phyloP scores from a whole-genome alignment of 2,797 vertebrate genomes.

The Sebastes diaconus region DNA sequence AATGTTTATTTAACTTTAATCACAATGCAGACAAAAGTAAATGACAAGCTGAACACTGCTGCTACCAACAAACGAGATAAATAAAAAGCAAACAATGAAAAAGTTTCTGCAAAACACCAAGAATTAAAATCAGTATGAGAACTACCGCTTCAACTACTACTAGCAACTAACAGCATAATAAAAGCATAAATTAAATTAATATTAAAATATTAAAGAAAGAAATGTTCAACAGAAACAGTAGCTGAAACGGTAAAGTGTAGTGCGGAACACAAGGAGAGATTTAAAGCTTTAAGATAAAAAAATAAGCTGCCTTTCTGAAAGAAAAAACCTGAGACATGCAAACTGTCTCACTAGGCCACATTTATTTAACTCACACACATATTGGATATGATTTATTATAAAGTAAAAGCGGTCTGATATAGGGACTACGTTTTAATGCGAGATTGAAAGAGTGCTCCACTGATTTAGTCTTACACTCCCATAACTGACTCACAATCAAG shows the following conservation, averaged over 20 bases:
- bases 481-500: not conserved
- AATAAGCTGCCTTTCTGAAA: not conserved
- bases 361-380: no score
- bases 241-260: not conserved
- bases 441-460: not conserved
- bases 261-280: not conserved
- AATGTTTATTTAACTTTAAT: not conserved
- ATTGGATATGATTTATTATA: no score
- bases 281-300: not conserved
- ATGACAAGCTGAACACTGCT: not conserved
- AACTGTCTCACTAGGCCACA: no score
- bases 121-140: no score
- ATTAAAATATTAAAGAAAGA: not conserved
- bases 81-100: not conserved
- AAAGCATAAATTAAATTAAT: not conserved
- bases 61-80: not conserved
- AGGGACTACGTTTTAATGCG: not conserved
- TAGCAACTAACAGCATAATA: not conserved
- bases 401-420: not conserved
- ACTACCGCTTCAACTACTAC: no score
- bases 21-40: accelerated
- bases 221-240: not conserved
- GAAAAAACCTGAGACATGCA: accelerated
- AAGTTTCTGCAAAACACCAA: not conserved
- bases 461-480: not conserved